Evolutionary conservation across 2,113 vertebrate genomes (phyloP), one percentile per base, ranked within the genome.

Genomic region (Glareola pratincola): DNA sequence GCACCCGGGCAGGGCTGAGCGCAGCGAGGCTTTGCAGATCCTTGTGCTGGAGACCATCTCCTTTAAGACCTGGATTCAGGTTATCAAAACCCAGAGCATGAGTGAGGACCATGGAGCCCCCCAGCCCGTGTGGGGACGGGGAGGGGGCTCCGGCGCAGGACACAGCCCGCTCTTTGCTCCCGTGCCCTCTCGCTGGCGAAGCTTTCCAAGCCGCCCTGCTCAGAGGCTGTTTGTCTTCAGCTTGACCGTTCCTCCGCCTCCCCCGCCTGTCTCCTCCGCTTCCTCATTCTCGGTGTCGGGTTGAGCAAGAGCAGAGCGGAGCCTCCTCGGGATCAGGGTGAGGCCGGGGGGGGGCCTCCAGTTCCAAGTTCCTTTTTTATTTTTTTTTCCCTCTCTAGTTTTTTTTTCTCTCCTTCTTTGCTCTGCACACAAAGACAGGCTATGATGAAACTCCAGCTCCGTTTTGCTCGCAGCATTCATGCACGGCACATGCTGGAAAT

Each of bases 231-330:
- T 96, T 96, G 95, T 93, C 92, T 96, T 75, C 97, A 92, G 91
- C 85, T 43, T 92, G 94, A 94, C 96, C 75, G 53, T 85, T 93
- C 75, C 91, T 71, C 81, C 87, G 6, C 95, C 95, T 94, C 96
- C 96, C 93, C 92, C 90, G 60, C 97, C 95, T 76, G 95, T 96
- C 97, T 97, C 51, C 94, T 95, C 90, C 6, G 57, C 96, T 97
- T 97, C 97, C 97, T 97, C 95, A 94, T 97, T 97, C 97, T 96
- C 91, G 2, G 39, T 66, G 74, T 21, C 86, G 87, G 94, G 90
- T 97, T 97, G 97, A 96, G 94, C 97, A 97, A 97, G 96, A 97
- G 80, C 96, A 95, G 95, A 95, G 86, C 9, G 2, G 67, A 94
- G 96, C 90, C 90, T 93, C 73, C 81, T 89, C 7, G 5, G 97